These are phyloP conservation scores for Hydractinia symbiolongicarpus DNA, from an alignment of 30 jellyfish, hydroid and myxozoan genomes.

Conservation along the genomic window DNA sequence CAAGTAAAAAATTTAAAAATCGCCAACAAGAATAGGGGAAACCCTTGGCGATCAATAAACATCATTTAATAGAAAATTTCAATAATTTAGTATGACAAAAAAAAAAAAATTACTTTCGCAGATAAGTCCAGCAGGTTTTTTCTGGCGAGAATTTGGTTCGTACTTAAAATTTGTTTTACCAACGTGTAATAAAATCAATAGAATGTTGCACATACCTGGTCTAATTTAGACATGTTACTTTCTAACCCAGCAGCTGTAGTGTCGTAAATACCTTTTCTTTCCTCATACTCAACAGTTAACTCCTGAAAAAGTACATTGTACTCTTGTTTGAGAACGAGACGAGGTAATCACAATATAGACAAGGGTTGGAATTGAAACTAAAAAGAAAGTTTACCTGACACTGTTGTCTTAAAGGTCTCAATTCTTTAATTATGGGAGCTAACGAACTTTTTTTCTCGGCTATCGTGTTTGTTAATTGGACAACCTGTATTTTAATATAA, in stretches of 20 bases:
- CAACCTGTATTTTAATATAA: conserved; percentile 47
- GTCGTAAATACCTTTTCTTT: conserved; percentile 68
- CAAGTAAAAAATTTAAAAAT: too few species aligned
- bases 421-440: conserved; percentile 92
- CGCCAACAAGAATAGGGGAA: too few species aligned
- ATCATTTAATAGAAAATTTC: too few species aligned
- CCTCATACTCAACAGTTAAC: conserved; percentile 63
- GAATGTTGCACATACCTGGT: conserved; percentile 48
- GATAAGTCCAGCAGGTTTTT: too few species aligned
- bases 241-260: conserved; percentile 98
- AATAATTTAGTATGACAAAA: too few species aligned
- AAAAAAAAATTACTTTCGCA: too few species aligned
- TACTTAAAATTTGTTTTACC: too few species aligned
- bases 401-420: conserved; percentile 83
- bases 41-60: too few species aligned
- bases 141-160: too few species aligned
- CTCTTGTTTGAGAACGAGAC: background rate
- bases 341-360: background rate
- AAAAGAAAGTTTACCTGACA: conserved; percentile 53
- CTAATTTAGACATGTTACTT: conserved; percentile 84
- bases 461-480: conserved; percentile 79
- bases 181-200: too few species aligned
- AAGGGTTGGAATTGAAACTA: background rate
- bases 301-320: conserved; percentile 42
- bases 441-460: conserved; percentile 88